phyloP scores from a whole-genome alignment of 2,888 invertebrate genomes.

The Ochlodes sylvanus region DNA sequence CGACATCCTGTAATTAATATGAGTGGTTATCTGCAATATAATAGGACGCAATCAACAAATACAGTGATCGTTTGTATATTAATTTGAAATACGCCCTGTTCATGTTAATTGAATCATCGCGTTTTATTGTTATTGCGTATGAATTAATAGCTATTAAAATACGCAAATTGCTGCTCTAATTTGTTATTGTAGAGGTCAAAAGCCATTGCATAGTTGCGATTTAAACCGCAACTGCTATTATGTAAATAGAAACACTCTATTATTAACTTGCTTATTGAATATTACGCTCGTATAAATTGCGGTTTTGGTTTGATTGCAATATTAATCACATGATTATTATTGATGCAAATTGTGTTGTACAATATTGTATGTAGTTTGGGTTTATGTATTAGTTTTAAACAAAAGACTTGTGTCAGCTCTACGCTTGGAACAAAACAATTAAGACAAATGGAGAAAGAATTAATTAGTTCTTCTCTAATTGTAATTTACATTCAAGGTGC shows the following conservation, averaged over 20 bases:
- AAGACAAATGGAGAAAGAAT: too few species aligned
- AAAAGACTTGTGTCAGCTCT: background rate
- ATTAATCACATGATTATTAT: background rate
- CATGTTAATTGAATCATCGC: constrained; percentile 45
- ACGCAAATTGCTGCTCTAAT: constrained; percentile 35
- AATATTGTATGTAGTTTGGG: background rate
- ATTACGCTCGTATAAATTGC: constrained; percentile 2
- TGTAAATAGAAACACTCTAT: constrained; percentile 20
- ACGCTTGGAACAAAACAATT: too few species aligned
- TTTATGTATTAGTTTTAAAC: background rate
- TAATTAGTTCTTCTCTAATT: too few species aligned
- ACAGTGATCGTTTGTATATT: constrained; percentile 41
- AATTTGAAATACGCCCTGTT: constrained; percentile 35
- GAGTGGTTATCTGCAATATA: constrained; percentile 41
- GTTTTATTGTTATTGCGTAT: constrained; percentile 42
- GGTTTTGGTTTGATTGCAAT: constrained; percentile 10
- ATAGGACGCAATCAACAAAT: constrained; percentile 44
- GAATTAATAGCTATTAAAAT: constrained; percentile 41
- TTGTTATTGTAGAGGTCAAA: constrained; percentile 36
- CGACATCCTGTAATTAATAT: constrained; percentile 46
- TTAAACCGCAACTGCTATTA: constrained; percentile 26
- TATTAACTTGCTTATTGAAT: constrained; percentile 6
- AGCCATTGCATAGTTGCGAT: constrained; percentile 24
- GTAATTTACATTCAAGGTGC: background rate
- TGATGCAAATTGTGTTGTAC: background rate